These are phyloP conservation scores for Morpho deidamia DNA, from an alignment of 2,888 invertebrate genomes.

Conservation along the genomic window DNA sequence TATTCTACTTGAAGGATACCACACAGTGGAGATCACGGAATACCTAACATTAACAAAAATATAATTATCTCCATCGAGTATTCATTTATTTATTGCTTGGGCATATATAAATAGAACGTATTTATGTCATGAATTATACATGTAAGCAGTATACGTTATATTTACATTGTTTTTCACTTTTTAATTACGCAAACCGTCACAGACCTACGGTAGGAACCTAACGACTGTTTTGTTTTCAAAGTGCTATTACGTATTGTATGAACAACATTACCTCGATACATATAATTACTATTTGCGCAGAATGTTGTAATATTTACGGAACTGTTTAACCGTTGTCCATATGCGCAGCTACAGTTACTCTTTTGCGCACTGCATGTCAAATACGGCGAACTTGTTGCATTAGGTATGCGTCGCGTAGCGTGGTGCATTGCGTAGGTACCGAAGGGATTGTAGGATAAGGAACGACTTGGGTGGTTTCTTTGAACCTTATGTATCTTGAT, in stretches of 20 bases:
- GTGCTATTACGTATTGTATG: slow-evolving; percentile 4
- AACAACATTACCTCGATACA: slow-evolving; percentile 15
- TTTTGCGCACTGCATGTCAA: slow-evolving; percentile 56
- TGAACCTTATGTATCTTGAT: slow-evolving; percentile 9
- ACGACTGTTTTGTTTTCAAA: slow-evolving; percentile 9
- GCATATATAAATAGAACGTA: too few relatives aligned
- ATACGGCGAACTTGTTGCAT: slow-evolving; percentile 36
- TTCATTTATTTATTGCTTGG: too few relatives aligned
- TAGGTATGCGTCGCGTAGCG: slow-evolving; percentile 51
- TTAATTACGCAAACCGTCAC: not conserved
- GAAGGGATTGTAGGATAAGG: slow-evolving; percentile 57
- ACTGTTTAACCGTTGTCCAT: slow-evolving; percentile 18
- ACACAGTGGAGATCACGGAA: too few relatives aligned
- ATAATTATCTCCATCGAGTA: too few relatives aligned
- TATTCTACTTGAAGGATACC: too few relatives aligned
- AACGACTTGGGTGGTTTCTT: slow-evolving; percentile 57
- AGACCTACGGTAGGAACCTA: slow-evolving; percentile 3
- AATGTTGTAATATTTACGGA: slow-evolving; percentile 23
- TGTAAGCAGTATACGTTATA: too few relatives aligned
- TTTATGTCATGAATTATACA: too few relatives aligned
- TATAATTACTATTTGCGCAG: slow-evolving; percentile 18
- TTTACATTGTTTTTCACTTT: not conserved
- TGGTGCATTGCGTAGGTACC: slow-evolving; percentile 36
- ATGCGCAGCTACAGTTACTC: slow-evolving; percentile 46
- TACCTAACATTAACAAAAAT: too few relatives aligned